Evolutionary conservation across 1,140 invertebrate genomes (phyloP), one percentile per base, ranked within the genome.

Genomic region (Agrilus planipennis): DNA sequence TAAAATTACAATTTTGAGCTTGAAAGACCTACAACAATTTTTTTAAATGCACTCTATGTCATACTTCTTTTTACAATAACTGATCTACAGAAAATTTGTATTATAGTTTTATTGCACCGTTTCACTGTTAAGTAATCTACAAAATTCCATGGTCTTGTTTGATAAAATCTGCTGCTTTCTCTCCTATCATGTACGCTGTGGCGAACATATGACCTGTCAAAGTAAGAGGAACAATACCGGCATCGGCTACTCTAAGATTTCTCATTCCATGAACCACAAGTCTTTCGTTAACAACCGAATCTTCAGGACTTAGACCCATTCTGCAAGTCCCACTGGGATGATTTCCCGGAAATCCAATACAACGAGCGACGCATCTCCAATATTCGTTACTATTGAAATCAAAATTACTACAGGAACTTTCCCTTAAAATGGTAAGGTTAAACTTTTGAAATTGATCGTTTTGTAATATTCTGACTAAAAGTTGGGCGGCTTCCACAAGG

Each of bases 241-340:
- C 55, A 42, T 70, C 68, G 0, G 55, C 61, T 3, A 70, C 59
- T 37, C 68, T 49, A n/a, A 70, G 43, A 5, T 53, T 46, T 11
- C 50, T 12, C 4, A 71, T 34, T 2, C 64, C 66, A 27, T 57
- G 36, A 4, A 69, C 64, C 28, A 39, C 50, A 3, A 66, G 46
- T 38, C 20, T 14, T 4, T 50, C 34, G 51, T 73, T 67, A 22
- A 70, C 60, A 18, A 71, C 67, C 0, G 70, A 56, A 5, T 18
- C 36, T 1, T 44, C 37, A 0, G 28, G 18, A 15, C 21, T 15
- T 4, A 54, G 47, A 0, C 75, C 75, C 75, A 78, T 77, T 52
- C 68, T 72, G 39, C 69, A 73, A 1, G 67, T 69, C 0, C 74
- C 72, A 0, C 54, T 52, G 44, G 75, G 72, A 54, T 76, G 73